A percentile compares a stretch with the other conserved stretches of the same genome.
phyloP scores from a whole-genome alignment of 2,113 vertebrate species.

The Syngnathoides biaculeatus region DNA sequence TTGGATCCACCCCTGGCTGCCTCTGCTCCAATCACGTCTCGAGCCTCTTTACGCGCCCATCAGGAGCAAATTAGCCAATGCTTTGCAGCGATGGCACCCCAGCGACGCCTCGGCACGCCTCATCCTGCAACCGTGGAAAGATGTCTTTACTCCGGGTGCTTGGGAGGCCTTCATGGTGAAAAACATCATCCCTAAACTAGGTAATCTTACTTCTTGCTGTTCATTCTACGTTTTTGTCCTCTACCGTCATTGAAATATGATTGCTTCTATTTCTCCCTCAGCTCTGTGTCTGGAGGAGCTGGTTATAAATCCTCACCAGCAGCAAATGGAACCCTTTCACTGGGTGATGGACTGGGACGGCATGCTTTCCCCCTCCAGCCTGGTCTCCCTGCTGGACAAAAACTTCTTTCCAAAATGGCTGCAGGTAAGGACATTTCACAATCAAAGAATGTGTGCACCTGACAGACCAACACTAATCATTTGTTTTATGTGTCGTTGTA shows the following conservation, averaged over 20 bases:
- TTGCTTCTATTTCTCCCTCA: conserved; percentile 41
- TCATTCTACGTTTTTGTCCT: not conserved
- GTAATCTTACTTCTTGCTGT: conserved; percentile 53
- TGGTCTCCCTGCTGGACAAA: conserved; percentile 91
- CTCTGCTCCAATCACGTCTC: conserved; percentile 85
- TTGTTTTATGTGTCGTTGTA: conserved; percentile 41
- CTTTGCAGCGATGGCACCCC: conserved; percentile 96
- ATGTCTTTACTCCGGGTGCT: conserved; percentile 90
- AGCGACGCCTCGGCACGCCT: conserved; percentile 92
- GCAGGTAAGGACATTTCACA: conserved; percentile 76
- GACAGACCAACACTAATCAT: not conserved
- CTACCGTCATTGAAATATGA: not conserved
- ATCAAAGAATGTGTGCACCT: not conserved
- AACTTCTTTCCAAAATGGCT: conserved; percentile 98
- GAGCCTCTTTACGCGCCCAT: conserved; percentile 93
- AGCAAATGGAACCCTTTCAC: conserved; percentile 95
- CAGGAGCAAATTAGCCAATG: conserved; percentile 88
- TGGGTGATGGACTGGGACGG: conserved; percentile 98
- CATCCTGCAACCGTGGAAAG: conserved; percentile 96
- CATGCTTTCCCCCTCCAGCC: conserved; percentile 92
- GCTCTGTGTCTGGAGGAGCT: conserved; percentile 90
- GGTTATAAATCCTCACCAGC: conserved; percentile 95
- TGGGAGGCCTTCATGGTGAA: conserved; percentile 99
- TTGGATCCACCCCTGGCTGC: conserved; percentile 97
- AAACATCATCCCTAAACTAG: conserved; percentile 95